Evolutionary conservation across 2,797 vertebrate species (phyloP).

Genomic region (Sebastes baramenuke): DNA sequence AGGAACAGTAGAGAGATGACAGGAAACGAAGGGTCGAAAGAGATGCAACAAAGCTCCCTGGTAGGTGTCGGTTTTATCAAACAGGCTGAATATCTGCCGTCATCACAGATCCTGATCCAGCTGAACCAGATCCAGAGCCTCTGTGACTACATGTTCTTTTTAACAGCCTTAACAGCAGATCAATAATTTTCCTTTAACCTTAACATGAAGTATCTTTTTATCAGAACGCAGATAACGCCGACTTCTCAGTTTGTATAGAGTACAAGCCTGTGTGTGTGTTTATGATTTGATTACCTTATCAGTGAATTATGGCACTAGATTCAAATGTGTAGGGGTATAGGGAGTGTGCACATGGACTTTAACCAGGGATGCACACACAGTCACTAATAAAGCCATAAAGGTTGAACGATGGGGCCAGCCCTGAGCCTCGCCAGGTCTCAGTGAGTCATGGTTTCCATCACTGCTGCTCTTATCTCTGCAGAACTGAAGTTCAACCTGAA

Average conservation of each 20-base stretch:
- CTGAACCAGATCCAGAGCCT: background rate
- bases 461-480: background rate
- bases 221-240: background rate
- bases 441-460: background rate
- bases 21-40: background rate
- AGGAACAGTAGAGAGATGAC: background rate
- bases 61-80: no score
- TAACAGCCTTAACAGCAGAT: background rate
- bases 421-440: background rate
- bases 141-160: background rate
- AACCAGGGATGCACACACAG: background rate
- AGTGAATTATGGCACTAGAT: background rate
- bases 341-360: background rate
- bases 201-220: background rate
- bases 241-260: no score
- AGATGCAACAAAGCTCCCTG: background rate
- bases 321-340: background rate
- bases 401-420: background rate
- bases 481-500: background rate
- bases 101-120: background rate
- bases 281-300: conserved; percentile 19
- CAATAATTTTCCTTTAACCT: background rate
- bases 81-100: background rate
- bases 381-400: background rate
- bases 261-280: background rate